Conservation (phyloP, 92 coral and sea anemone genomes). For the Galaxea fascicularis region DNA sequence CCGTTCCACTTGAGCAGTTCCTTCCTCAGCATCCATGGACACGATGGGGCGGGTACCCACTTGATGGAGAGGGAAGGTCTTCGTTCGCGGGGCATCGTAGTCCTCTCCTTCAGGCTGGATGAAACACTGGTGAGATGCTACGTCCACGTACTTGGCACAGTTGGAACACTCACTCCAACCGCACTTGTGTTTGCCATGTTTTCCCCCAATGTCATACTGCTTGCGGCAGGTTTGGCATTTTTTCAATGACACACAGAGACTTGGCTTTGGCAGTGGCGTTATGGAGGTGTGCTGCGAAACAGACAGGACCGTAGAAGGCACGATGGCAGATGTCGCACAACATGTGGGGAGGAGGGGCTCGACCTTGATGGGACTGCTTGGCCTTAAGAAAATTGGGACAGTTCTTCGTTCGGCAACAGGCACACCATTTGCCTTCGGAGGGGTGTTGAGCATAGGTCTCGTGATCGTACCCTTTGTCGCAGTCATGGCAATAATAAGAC, state of each 20-base stretch:
- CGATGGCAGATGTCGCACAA: background rate
- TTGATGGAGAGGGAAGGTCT: no score
- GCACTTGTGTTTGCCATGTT: background rate
- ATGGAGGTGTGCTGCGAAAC: background rate
- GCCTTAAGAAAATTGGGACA: background rate
- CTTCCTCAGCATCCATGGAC: no score
- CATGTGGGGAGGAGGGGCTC: no score
- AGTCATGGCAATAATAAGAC: conserved; percentile 8
- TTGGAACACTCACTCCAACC: background rate
- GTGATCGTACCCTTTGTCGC: conserved; percentile 2
- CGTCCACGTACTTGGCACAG: background rate
- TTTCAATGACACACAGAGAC: background rate
- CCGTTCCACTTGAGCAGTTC: no score
- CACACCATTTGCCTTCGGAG: background rate
- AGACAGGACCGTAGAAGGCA: background rate
- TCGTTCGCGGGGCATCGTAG: no score
- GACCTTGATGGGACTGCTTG: background rate
- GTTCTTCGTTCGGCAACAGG: background rate
- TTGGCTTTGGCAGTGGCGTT: background rate
- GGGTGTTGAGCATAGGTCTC: background rate
- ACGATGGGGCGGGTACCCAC: no score
- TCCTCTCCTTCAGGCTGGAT: background rate
- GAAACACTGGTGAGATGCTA: background rate
- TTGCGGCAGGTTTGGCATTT: background rate
- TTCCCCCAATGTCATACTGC: background rate